Evolutionary conservation across 2,797 vertebrate genomes (phyloP).

Genomic region (Cossypha heuglini): DNA sequence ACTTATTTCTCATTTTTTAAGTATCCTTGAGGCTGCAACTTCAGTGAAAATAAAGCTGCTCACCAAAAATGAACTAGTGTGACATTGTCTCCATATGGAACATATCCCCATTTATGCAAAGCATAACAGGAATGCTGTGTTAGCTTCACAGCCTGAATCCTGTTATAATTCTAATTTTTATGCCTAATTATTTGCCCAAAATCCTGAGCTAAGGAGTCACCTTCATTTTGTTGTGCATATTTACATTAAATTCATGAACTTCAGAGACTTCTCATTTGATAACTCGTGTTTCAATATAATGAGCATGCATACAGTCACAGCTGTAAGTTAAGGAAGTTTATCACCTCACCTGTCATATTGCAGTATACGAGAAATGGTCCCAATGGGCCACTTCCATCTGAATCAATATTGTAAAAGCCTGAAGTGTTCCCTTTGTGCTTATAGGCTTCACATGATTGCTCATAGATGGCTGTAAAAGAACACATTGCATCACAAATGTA

Average conservation of each 20-base stretch:
- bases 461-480: constrained; percentile 84
- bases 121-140: neutral
- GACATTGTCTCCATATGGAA: neutral
- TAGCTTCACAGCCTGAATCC: neutral
- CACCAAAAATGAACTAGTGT: neutral
- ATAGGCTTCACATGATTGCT: constrained; percentile 94
- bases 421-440: constrained; percentile 92
- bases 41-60: neutral
- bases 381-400: constrained; percentile 91
- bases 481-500: neutral
- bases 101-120: neutral
- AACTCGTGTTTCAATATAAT: constrained; percentile 2
- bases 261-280: neutral
- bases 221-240: neutral
- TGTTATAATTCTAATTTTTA: neutral
- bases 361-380: constrained; percentile 88
- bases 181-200: neutral
- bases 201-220: neutral
- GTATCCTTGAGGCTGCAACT: neutral
- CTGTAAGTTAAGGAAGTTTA: constrained; percentile 28
- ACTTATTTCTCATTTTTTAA: neutral
- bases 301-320: neutral
- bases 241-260: neutral
- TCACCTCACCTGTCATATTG: constrained; percentile 92
- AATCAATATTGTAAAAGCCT: constrained; percentile 88